These are phyloP conservation scores for Bemisia tabaci DNA, from an alignment of 1,140 invertebrate species.

Conservation along the genomic window DNA sequence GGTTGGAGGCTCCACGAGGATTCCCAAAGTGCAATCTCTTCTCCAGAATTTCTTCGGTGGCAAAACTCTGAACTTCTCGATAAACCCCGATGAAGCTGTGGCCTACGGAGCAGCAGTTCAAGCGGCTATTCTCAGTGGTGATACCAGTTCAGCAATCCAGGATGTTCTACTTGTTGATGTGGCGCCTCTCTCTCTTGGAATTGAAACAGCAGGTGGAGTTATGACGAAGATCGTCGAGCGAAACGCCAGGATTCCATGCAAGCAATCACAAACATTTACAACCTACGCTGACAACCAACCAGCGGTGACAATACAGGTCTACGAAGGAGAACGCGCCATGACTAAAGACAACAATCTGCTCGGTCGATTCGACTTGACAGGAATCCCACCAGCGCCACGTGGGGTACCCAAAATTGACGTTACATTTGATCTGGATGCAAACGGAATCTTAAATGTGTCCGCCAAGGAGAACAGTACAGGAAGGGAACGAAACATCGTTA, in stretches of 20 bases:
- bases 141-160: conserved; percentile 40
- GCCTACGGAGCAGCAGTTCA: too few relatives aligned
- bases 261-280: conserved; percentile 89
- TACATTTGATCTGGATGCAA: conserved; percentile 51
- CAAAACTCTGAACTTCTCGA: conserved; percentile 52
- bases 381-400: conserved; percentile 86
- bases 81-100: conserved; percentile 72
- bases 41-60: conserved; percentile 49
- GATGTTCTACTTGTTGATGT: conserved; percentile 41
- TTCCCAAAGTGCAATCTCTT: conserved; percentile 41
- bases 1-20: conserved; percentile 53
- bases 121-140: too few relatives aligned
- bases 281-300: conserved; percentile 92
- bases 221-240: conserved; percentile 49
- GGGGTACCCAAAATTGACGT: conserved; percentile 84
- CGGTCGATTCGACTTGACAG: conserved; percentile 86
- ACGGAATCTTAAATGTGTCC: conserved; percentile 51
- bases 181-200: conserved; percentile 36
- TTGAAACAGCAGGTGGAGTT: conserved; percentile 32
- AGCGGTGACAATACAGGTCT: conserved; percentile 49
- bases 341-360: conserved; percentile 71
- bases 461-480: too few relatives aligned
- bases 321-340: too few relatives aligned
- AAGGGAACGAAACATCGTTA: too few relatives aligned
- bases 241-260: too few relatives aligned